These are phyloP conservation scores for Amphiduros pacificus DNA, from an alignment of 2,888 invertebrate species.

Conservation along the genomic window DNA sequence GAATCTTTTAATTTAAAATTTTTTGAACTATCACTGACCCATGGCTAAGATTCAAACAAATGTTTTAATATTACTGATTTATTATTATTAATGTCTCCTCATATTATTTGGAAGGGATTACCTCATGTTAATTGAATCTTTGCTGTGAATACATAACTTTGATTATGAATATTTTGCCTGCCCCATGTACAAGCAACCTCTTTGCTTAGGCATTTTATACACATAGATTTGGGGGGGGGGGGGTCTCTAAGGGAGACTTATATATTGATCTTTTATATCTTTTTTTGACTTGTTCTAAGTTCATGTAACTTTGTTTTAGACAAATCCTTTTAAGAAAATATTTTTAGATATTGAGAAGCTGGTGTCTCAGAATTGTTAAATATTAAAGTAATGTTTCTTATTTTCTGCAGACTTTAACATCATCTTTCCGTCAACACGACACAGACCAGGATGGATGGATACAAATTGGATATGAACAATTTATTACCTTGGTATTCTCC, in stretches of 20 bases:
- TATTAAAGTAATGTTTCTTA: background rate
- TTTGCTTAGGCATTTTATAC: too few species aligned
- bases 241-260: too few species aligned
- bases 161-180: too few species aligned
- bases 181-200: too few species aligned
- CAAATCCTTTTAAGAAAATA: background rate
- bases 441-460: constrained; percentile 94
- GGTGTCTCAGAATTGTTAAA: background rate
- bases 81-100: too few species aligned
- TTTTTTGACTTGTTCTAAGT: background rate
- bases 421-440: constrained; percentile 84
- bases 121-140: too few species aligned
- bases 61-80: too few species aligned
- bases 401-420: constrained; percentile 78
- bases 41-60: too few species aligned
- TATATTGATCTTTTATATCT: too few species aligned
- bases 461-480: constrained; percentile 93
- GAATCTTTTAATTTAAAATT: background rate
- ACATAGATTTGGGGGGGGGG: too few species aligned
- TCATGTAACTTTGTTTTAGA: background rate
- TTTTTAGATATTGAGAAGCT: background rate
- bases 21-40: background rate
- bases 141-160: too few species aligned
- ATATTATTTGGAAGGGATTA: too few species aligned
- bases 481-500: constrained; percentile 80